These are phyloP conservation scores for Diorhabda carinulata DNA, from an alignment of 1,140 invertebrate species.

Conservation along the genomic window DNA sequence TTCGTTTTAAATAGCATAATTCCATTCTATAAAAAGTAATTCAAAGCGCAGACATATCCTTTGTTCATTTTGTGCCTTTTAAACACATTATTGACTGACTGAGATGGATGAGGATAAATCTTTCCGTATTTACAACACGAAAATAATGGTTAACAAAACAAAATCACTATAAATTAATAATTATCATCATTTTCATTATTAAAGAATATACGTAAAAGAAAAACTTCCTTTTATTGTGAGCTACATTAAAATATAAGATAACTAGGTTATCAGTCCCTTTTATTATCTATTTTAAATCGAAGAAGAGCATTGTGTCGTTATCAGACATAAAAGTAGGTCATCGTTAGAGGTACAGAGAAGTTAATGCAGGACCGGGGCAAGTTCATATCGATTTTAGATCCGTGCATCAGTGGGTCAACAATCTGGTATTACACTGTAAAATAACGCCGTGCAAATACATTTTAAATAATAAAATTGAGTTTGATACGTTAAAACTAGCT, in stretches of 20 bases:
- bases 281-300: not conserved
- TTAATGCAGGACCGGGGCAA: not conserved
- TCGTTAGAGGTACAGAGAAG: not conserved
- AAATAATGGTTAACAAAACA: too few species aligned
- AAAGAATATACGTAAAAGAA: too few species aligned
- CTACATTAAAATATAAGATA: too few species aligned
- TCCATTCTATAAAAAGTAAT: too few species aligned
- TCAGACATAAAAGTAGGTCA: not conserved
- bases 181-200: too few species aligned
- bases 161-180: too few species aligned
- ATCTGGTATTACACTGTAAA: not conserved
- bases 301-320: not conserved
- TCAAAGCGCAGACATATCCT: not conserved
- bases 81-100: not conserved
- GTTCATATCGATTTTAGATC: not conserved
- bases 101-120: not conserved
- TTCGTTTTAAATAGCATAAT: too few species aligned
- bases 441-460: conserved; percentile 41
- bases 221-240: too few species aligned
- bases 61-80: not conserved
- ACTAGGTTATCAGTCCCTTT: not conserved
- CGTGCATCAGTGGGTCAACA: not conserved
- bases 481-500: too few species aligned
- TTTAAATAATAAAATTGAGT: too few species aligned
- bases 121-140: too few species aligned